Base-by-base conservation (phyloP, 2,797 vertebrate species). In the Arctocebus calabarensis region DNA sequence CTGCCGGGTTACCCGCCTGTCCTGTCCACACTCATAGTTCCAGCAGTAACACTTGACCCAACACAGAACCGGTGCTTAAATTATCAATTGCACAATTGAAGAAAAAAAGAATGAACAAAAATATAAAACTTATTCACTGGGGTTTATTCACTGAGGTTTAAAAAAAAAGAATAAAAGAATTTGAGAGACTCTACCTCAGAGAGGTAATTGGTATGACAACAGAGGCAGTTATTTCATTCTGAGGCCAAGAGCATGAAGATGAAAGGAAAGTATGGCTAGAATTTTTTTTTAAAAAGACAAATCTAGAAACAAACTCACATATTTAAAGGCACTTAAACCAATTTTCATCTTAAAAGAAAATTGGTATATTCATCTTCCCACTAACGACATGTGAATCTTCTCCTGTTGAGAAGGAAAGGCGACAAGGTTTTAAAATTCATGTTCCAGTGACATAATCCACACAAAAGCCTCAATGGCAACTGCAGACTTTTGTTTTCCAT, bases 191-290 rank as follows among this genome's bases (percentile, higher is more conserved):
- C 73, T 57, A 40, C 45, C 22, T 5, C 73, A 79, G 70, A 74
- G 64, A 57, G 55, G n/a, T 71, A 90, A 90, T 75, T 90, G 59
- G 23, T 75, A 77, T 93, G 66, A 84, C 43, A 64, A 66, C 48
- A 62, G 22, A 29, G 11, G 7, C 27, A 73, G 59, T 83, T 96
- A 92, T 73, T 97, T 95, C 71, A n/a, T 94, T 94, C 43, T 70
- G 29, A 92, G 66, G 68, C 48, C 81, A 94, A 90, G 70, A 78
- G 19, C 45, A 34, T 68, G 7, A 17, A 27, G 34, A 61, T 88
- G 68, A 62, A 95, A n/a, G 6, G 3, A 29, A 37, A 62, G 1
- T 45, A 68, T 66, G 13, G 87, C 86, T 57, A 82, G 43, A 74
- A 88, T 92, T 87, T 55, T 45, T 45, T 45, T 45, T 45, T 12